A percentile compares a stretch with the other conserved stretches of the same genome.
Evolutionary conservation across 1,140 invertebrate species (phyloP).

Genomic region (Ostrea edulis): DNA sequence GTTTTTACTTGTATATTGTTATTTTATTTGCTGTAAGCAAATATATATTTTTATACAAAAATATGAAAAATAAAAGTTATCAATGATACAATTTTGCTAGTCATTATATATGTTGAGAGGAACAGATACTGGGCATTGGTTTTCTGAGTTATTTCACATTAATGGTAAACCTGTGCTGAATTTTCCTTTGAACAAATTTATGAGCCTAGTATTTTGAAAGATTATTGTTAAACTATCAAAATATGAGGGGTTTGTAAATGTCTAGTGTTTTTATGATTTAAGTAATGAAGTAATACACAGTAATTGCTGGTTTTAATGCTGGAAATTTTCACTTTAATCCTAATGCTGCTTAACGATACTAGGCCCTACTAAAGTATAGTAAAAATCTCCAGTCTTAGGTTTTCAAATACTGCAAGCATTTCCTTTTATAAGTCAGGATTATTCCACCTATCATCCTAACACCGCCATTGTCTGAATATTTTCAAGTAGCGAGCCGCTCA

Average conservation of each 20-base stretch:
- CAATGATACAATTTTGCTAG: not conserved
- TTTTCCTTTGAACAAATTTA: not conserved
- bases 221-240: not conserved
- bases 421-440: constrained; percentile 38
- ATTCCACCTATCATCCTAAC: constrained; percentile 35
- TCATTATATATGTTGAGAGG: too few relatives aligned
- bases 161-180: not conserved
- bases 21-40: constrained; percentile 11
- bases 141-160: too few relatives aligned
- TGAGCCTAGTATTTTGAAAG: not conserved
- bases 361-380: constrained; percentile 14
- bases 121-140: too few relatives aligned
- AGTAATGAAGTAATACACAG: not conserved
- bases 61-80: not conserved
- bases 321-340: not conserved
- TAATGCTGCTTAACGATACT: constrained; percentile 8
- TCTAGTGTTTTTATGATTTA: not conserved
- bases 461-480: not conserved
- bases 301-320: constrained; percentile 6
- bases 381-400: constrained; percentile 26
- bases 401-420: constrained; percentile 19
- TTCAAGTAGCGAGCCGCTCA: constrained; percentile 40
- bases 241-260: not conserved
- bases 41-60: constrained; percentile 35
- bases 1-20: constrained; percentile 36